These are phyloP conservation scores for Ptiloglossa arizonensis DNA, from an alignment of 1,140 invertebrate species.

Conservation along the genomic window DNA sequence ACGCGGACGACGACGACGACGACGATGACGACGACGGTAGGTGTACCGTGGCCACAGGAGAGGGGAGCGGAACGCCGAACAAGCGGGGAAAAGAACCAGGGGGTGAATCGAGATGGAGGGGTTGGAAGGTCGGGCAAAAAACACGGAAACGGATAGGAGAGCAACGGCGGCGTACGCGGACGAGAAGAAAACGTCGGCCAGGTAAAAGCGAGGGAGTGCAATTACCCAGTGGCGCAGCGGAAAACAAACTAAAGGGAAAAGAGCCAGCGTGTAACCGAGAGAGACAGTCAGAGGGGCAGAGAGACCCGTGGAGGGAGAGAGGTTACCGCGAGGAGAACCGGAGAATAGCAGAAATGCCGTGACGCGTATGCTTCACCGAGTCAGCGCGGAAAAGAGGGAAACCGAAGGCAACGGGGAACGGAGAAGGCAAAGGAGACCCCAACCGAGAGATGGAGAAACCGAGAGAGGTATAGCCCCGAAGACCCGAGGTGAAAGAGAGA, in stretches of 20 bases:
- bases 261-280: background rate
- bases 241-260: conserved; percentile 76
- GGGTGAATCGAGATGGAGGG: conserved; percentile 23
- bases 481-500: too few species aligned
- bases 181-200: conserved; percentile 68
- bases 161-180: conserved; percentile 45
- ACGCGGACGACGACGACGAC: too few species aligned
- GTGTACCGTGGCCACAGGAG: too few species aligned
- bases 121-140: conserved; percentile 56
- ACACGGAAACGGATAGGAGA: conserved; percentile 73
- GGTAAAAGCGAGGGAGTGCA: conserved; percentile 77
- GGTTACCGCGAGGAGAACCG: conserved; percentile 29
- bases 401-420: conserved; percentile 33
- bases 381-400: conserved; percentile 39
- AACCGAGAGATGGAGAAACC: conserved; percentile 38
- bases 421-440: conserved; percentile 17
- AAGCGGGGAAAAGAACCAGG: background rate
- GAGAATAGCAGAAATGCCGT: conserved; percentile 62
- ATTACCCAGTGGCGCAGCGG: conserved; percentile 77
- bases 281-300: background rate
- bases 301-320: conserved; percentile 5
- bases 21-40: too few species aligned
- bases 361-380: conserved; percentile 59
- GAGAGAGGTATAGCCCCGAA: conserved; percentile 12
- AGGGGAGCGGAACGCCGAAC: background rate